phyloP scores from a whole-genome alignment of 92 coral and sea anemone genomes.

The Heteractis magnifica region DNA sequence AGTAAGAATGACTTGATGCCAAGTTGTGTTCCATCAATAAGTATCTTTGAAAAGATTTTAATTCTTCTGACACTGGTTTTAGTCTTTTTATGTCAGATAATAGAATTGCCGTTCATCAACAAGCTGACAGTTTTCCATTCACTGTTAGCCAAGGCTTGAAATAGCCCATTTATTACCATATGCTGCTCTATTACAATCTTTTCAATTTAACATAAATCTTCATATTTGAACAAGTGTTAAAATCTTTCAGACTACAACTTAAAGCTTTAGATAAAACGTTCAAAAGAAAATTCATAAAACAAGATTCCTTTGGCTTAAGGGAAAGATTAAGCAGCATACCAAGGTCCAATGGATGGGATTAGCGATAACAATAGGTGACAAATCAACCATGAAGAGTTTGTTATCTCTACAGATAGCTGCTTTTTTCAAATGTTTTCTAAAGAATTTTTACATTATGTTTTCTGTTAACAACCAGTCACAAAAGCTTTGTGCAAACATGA shows the following conservation, averaged over 20 bases:
- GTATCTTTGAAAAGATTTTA: not conserved
- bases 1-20: not conserved
- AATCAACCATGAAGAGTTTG: constrained; percentile 2
- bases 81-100: not conserved
- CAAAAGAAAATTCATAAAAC: not conserved
- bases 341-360: constrained; percentile 23
- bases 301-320: not conserved
- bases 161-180: not conserved
- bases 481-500: constrained; percentile 1
- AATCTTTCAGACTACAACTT: not conserved
- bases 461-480: not conserved
- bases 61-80: not conserved
- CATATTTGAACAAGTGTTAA: not conserved
- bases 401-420: constrained; percentile 22
- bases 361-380: not conserved
- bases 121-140: not conserved
- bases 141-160: not conserved
- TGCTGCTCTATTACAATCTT: not conserved
- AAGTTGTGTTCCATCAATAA: not conserved
- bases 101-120: not conserved
- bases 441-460: constrained; percentile 6
- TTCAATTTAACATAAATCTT: too few species aligned
- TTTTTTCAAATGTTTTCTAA: constrained; percentile 17
- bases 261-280: not conserved
- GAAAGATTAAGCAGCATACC: constrained; percentile 3